Percentiles rank a stretch among this genome's conserved stretches.
Conservation (phyloP, 2,888 invertebrate species). For the Embidobia sp. region DNA sequence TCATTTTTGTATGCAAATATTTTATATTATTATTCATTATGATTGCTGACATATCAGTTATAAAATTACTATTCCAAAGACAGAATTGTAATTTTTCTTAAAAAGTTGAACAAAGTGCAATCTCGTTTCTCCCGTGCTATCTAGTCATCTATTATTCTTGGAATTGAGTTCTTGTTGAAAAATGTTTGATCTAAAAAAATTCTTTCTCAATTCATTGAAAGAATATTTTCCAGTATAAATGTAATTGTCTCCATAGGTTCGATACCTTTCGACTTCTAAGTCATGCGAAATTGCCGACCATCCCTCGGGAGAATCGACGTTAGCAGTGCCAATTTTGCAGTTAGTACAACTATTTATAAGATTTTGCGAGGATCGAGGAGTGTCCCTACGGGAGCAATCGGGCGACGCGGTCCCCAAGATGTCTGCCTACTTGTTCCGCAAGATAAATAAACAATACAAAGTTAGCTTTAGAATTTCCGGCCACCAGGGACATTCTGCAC, state of each 20-base stretch:
- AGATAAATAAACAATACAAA: constrained; percentile 73
- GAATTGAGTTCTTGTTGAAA: too few relatives aligned
- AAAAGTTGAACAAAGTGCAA: too few relatives aligned
- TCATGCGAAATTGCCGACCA: constrained; percentile 55
- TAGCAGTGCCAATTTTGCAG: constrained; percentile 70
- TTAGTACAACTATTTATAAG: constrained; percentile 68
- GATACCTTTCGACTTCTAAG: constrained; percentile 54
- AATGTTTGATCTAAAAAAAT: too few relatives aligned
- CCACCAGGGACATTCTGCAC: constrained; percentile 43
- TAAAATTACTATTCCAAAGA: too few relatives aligned
- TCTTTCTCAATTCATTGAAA: too few relatives aligned
- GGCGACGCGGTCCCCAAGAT: constrained; percentile 64
- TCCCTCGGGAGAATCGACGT: constrained; percentile 57
- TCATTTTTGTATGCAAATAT: too few relatives aligned
- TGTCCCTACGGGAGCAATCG: constrained; percentile 69
- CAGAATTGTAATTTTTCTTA: too few relatives aligned
- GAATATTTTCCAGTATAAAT: constrained; percentile 15
- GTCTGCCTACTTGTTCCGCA: constrained; percentile 66
- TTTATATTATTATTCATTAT: too few relatives aligned
- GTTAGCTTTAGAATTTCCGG: constrained; percentile 68
- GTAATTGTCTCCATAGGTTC: constrained; percentile 31
- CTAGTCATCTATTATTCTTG: too few relatives aligned
- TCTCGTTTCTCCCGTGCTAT: too few relatives aligned
- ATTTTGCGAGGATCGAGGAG: constrained; percentile 67
- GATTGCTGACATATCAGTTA: too few relatives aligned